These are phyloP conservation scores for Neuroscelio doddi DNA, from an alignment of 2,888 invertebrate species.

Conservation along the genomic window DNA sequence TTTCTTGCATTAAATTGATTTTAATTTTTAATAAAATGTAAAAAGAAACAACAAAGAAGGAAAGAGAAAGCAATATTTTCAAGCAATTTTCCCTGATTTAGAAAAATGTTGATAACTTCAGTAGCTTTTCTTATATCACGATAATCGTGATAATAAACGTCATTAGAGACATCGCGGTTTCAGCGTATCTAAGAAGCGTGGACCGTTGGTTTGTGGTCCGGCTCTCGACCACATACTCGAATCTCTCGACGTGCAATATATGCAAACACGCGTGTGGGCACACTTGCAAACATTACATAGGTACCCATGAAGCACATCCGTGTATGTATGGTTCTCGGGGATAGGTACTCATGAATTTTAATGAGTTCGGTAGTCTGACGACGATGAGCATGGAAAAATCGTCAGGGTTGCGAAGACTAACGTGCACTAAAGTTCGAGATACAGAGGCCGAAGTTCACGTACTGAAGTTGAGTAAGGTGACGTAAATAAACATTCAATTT, in stretches of 20 bases:
- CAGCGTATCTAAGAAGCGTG: slow-evolving; percentile 25
- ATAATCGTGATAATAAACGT: slow-evolving; percentile 48
- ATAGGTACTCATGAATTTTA: slow-evolving; percentile 55
- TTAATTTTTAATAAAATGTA: too few relatives aligned
- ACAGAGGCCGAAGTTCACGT: background rate
- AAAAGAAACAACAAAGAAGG: too few relatives aligned
- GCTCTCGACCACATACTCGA: slow-evolving; percentile 41
- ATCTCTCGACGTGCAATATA: slow-evolving; percentile 19
- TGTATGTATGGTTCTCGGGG: slow-evolving; percentile 44
- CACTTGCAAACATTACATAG: slow-evolving; percentile 35
- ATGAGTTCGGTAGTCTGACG: slow-evolving; percentile 54
- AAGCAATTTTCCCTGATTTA: slow-evolving; percentile 2
- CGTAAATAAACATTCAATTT: too few relatives aligned
- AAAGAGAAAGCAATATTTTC: too few relatives aligned
- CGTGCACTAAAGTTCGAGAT: slow-evolving; percentile 24
- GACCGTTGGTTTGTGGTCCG: slow-evolving; percentile 41
- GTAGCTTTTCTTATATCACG: slow-evolving; percentile 25
- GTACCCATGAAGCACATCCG: slow-evolving; percentile 38
- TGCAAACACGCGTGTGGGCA: slow-evolving; percentile 35
- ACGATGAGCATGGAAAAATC: slow-evolving; percentile 49
- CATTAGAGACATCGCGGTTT: slow-evolving; percentile 45
- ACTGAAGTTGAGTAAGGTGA: too few relatives aligned
- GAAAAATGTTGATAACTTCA: slow-evolving; percentile 5
- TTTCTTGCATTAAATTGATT: too few relatives aligned
- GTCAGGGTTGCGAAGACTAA: slow-evolving; percentile 42